A percentile compares a stretch with the other conserved stretches of the same genome.
Conservation (phyloP, 2,888 invertebrate genomes). For the Drosophila neoperkinsi region DNA sequence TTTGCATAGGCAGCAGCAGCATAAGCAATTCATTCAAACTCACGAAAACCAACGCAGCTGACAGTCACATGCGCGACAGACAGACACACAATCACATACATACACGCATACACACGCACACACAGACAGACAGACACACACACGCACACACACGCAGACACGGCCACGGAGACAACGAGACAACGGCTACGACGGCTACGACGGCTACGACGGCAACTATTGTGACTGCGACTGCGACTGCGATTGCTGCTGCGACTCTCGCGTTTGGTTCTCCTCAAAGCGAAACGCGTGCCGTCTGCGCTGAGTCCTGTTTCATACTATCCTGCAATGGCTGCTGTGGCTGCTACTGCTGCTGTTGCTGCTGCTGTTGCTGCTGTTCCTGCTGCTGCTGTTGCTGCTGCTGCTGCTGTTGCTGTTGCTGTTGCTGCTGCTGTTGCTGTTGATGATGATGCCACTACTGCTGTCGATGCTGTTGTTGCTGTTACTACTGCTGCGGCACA, state of each 20-base stretch:
- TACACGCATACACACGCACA: slow-evolving; percentile 15
- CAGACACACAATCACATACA: slow-evolving; percentile 35
- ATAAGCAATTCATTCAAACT: slow-evolving; percentile 43
- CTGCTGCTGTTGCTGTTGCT: slow-evolving; percentile 29
- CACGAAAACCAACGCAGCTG: slow-evolving; percentile 55
- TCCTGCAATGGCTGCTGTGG: slow-evolving; percentile 51
- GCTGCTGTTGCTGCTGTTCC: slow-evolving; percentile 14
- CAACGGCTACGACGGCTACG: slow-evolving; percentile 33
- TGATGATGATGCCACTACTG: slow-evolving; percentile 2
- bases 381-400: slow-evolving; percentile 40
- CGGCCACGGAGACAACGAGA: slow-evolving; percentile 41
- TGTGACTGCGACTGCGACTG: slow-evolving; percentile 23
- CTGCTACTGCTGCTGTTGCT: slow-evolving; percentile 26
- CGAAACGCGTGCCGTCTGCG: slow-evolving; percentile 81
- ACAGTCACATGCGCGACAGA: slow-evolving; percentile 66
- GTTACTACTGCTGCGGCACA: slow-evolving; percentile 58
- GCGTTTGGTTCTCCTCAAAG: slow-evolving; percentile 62
- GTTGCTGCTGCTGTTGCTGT: slow-evolving; percentile 29
- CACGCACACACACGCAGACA: slow-evolving; percentile 30
- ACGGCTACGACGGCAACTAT: slow-evolving; percentile 29
- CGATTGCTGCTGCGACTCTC: slow-evolving; percentile 45
- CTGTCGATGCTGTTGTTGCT: slow-evolving; percentile 29
- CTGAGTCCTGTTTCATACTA: slow-evolving; percentile 80
- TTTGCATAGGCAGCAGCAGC: slow-evolving; percentile 18
- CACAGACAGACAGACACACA: slow-evolving; percentile 11